Conservation (phyloP, 1,140 invertebrate species). For the Papilio helenus region DNA sequence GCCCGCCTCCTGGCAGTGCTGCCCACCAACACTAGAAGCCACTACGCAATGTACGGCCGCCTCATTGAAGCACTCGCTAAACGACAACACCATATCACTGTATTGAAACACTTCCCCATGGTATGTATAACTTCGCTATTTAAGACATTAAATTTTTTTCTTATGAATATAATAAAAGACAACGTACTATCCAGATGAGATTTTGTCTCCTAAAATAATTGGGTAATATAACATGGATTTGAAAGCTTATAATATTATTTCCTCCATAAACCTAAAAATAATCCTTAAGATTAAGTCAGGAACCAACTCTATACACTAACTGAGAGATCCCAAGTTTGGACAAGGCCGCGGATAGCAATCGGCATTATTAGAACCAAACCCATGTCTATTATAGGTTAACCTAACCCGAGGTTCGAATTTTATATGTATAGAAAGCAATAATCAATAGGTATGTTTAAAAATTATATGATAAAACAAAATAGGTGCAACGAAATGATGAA, state of each 20-base stretch:
- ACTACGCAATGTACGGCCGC: slow-evolving; percentile 80
- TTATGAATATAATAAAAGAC: not conserved
- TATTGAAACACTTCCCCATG: slow-evolving; percentile 86
- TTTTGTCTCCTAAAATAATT: too few species aligned
- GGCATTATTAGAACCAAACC: not conserved
- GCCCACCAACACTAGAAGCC: slow-evolving; percentile 81
- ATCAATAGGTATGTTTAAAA: not conserved
- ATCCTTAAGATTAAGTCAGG: not conserved
- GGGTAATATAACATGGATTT: too few species aligned
- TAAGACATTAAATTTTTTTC: not conserved
- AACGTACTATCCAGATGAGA: too few species aligned
- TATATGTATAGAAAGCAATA: not conserved
- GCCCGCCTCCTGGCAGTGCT: slow-evolving; percentile 75
- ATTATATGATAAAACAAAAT: not conserved
- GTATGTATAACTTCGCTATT: slow-evolving; percentile 58
- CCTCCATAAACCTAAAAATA: too few species aligned
- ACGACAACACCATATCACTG: slow-evolving; percentile 87
- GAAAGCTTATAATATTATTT: too few species aligned
- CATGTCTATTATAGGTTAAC: not conserved
- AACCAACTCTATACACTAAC: not conserved
- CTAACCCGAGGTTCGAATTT: not conserved
- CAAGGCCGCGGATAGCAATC: not conserved
- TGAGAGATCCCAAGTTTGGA: not conserved
- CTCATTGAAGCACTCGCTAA: slow-evolving; percentile 85
- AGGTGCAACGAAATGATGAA: not conserved